Conservation (phyloP, 1,140 invertebrate species). For the Scaptomyza hsui region DNA sequence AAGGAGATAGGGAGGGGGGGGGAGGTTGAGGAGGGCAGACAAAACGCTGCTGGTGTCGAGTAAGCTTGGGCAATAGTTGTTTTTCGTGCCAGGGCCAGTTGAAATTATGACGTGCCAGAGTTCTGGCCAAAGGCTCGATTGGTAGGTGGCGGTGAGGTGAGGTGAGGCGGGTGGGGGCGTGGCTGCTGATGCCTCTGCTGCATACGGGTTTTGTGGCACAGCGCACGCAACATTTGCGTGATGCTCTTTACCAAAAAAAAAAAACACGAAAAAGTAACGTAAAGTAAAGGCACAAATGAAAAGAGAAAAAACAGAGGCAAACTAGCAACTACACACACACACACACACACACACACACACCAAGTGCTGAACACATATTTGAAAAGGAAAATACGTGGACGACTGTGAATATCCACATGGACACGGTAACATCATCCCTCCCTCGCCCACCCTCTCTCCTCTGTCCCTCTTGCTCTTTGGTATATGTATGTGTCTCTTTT, state of each 20-base stretch:
- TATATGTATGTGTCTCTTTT: constrained; percentile 1
- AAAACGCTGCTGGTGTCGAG: constrained; percentile 72
- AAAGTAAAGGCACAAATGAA: constrained; percentile 15
- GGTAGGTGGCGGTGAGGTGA: too few relatives aligned
- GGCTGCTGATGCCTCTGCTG: constrained; percentile 15
- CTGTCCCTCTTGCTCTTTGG: constrained; percentile 4
- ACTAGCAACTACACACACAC: constrained; percentile 23
- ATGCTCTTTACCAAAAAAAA: constrained; percentile 43
- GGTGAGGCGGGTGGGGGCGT: neutral
- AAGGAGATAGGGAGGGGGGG: neutral
- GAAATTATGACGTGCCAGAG: constrained; percentile 77
- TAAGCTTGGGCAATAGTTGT: constrained; percentile 66
- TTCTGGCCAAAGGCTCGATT: constrained; percentile 41
- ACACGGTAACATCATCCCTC: constrained; percentile 52
- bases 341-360: constrained; percentile 14
- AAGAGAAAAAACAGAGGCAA: constrained; percentile 1
- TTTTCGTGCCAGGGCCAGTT: constrained; percentile 55
- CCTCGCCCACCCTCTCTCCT: constrained; percentile 21
- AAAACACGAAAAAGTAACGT: constrained; percentile 10
- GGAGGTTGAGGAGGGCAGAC: constrained; percentile 3
- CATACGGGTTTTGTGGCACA: constrained; percentile 18
- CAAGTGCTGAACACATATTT: constrained; percentile 80
- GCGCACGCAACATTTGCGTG: constrained; percentile 79
- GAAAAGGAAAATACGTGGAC: constrained; percentile 80
- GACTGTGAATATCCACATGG: constrained; percentile 41